These are phyloP conservation scores for Conger conger DNA, from an alignment of 2,113 vertebrate genomes.

Conservation along the genomic window DNA sequence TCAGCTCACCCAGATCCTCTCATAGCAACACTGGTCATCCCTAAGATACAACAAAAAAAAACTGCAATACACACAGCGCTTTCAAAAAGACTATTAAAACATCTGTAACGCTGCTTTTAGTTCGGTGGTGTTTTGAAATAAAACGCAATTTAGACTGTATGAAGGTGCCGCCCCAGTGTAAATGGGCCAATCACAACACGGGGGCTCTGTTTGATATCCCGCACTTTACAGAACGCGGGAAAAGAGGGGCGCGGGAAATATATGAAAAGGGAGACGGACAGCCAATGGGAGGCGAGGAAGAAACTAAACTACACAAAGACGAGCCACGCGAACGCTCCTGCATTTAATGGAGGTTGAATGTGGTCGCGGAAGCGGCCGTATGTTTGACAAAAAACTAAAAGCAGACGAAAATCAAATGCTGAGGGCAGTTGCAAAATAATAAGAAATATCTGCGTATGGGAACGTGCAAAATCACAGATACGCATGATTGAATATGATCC, in stretches of 20 bases:
- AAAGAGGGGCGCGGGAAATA: conserved; percentile 62
- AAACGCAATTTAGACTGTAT: too few relatives aligned
- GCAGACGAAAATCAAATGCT: background rate
- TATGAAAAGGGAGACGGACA: background rate
- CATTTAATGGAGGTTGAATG: background rate
- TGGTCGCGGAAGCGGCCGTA: background rate
- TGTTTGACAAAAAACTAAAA: background rate
- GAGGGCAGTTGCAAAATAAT: background rate
- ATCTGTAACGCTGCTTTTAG: too few relatives aligned
- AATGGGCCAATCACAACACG: background rate
- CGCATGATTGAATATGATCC: background rate
- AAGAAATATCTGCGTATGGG: background rate
- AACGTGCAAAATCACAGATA: background rate
- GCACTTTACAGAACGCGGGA: conserved; percentile 62
- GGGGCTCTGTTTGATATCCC: background rate
- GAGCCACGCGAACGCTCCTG: background rate
- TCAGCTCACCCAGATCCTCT: too few relatives aligned
- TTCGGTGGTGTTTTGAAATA: too few relatives aligned
- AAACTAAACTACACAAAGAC: conserved; percentile 18
- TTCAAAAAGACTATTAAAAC: too few relatives aligned
- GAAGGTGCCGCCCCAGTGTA: background rate
- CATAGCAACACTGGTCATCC: too few relatives aligned
- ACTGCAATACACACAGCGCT: too few relatives aligned
- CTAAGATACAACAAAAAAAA: too few relatives aligned
- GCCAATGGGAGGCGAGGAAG: conserved; percentile 35